A percentile compares a stretch with the other conserved stretches of the same genome.
Conservation (phyloP, 2,113 vertebrate genomes). For the Chaetura pelagica region DNA sequence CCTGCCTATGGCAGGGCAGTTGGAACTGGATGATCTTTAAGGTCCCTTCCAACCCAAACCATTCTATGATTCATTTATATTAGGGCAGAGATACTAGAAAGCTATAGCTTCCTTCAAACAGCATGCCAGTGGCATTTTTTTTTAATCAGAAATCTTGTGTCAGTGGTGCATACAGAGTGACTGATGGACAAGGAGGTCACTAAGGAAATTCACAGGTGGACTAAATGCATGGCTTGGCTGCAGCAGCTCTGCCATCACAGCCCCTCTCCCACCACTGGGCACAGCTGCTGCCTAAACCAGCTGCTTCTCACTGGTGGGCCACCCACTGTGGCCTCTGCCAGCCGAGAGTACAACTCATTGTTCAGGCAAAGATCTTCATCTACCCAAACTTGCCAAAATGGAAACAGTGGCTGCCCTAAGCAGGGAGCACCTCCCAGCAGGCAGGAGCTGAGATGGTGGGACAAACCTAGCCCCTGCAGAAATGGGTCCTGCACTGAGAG, state of each 20-base stretch:
- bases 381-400: not conserved
- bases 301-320: not conserved
- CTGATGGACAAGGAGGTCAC: not conserved
- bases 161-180: not conserved
- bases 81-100: not conserved
- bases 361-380: not conserved
- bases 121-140: fast-evolving
- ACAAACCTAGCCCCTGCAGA: not conserved
- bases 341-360: fast-evolving
- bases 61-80: not conserved
- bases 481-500: fast-evolving
- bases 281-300: not conserved
- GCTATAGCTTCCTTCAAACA: not conserved
- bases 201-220: fast-evolving
- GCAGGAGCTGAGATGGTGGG: not conserved
- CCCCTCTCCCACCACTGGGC: not conserved
- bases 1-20: no score
- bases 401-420: not conserved
- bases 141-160: not conserved
- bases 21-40: no score
- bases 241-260: fast-evolving
- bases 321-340: not conserved
- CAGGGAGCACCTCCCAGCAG: not conserved
- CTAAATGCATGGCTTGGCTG: not conserved
- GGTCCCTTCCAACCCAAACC: no score